Evolutionary conservation across 1,140 invertebrate genomes (phyloP).

Genomic region (Meloidogyne exigua): DNA sequence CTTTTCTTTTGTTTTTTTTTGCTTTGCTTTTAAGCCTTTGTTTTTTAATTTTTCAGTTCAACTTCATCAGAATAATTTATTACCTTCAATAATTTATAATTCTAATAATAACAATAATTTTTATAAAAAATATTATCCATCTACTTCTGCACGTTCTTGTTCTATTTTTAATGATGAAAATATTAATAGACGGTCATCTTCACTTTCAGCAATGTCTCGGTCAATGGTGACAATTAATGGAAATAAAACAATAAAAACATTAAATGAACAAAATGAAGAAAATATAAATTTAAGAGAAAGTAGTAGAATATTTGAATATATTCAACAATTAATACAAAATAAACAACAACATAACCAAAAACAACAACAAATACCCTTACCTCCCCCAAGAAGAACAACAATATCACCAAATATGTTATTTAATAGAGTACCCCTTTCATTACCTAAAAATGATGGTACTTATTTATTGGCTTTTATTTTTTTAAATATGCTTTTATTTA

Average conservation of each 20-base stretch:
- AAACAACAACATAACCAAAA: neutral
- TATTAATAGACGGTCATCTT: conserved; percentile 22
- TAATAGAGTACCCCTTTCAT: neutral
- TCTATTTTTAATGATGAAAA: neutral
- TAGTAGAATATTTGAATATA: conserved; percentile 21
- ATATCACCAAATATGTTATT: conserved; percentile 3
- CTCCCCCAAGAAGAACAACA: neutral
- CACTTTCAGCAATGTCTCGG: conserved; percentile 33
- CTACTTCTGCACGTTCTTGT: conserved; percentile 20
- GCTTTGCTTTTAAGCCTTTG: conserved; percentile 15
- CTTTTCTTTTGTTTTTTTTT: conserved; percentile 6
- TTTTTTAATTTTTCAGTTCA: neutral
- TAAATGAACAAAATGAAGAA: conserved; percentile 14
- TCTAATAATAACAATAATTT: neutral
- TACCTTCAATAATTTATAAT: neutral
- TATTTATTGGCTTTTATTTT: neutral
- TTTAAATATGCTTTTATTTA: neutral
- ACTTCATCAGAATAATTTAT: neutral
- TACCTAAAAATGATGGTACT: conserved; percentile 1
- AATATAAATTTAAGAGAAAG: neutral
- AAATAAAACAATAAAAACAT: neutral
- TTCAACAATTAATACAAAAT: conserved; percentile 2
- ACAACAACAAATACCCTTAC: neutral
- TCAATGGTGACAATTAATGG: conserved; percentile 33
- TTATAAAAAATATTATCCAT: conserved; percentile 3